Base-by-base conservation (phyloP, 1,140 invertebrate species). In the Micrasema minimum region DNA sequence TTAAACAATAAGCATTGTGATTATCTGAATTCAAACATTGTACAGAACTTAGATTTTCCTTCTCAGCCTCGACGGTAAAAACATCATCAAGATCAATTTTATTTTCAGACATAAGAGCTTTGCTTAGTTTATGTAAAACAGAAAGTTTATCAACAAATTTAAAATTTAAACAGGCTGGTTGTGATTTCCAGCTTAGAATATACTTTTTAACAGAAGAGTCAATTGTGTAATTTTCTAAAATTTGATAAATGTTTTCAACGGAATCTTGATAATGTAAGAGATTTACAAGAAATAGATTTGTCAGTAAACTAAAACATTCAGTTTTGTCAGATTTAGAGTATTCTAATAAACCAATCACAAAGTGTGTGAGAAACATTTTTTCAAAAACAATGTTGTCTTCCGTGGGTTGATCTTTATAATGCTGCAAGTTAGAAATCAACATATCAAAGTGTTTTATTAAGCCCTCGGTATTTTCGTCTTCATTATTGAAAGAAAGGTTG, bases 231-330 rank as follows among this genome's bases (percentile, higher is more conserved):
- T 80, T 77, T 51, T 81, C 80, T n/a, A 81, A 81, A 38, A 83
- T 67, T 31, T 83, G 48, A 38, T 20, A 66, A 18, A 69, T 64
- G n/a, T 31, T 61, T 14, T 70, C 79, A 9, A 81, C 79, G 4
- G 79, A 79, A 76, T 80, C 82, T 74, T 84, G 83, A 48, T 75
- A 79, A 68, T 85, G 82, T 37, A 84, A 72, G 65, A 85, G 77
- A 77, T 83, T 81, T 35, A 77, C 75, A 2, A 83, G 69, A 69
- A 82, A 85, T 0, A 81, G 43, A 43, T 79, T 81, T 14, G 81
- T 61, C 46, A 84, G 83, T 46, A 78, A 72, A 74, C 81, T 81
- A 20, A 81, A 78, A 72, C 67, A 72, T 57, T 81, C 80, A 69
- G 80, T 80, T 41, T 75, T 78, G 14, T 79, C 78, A 71, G 78